Base-by-base conservation (phyloP, 1,140 invertebrate species). In the Drosophila pruinosa region DNA sequence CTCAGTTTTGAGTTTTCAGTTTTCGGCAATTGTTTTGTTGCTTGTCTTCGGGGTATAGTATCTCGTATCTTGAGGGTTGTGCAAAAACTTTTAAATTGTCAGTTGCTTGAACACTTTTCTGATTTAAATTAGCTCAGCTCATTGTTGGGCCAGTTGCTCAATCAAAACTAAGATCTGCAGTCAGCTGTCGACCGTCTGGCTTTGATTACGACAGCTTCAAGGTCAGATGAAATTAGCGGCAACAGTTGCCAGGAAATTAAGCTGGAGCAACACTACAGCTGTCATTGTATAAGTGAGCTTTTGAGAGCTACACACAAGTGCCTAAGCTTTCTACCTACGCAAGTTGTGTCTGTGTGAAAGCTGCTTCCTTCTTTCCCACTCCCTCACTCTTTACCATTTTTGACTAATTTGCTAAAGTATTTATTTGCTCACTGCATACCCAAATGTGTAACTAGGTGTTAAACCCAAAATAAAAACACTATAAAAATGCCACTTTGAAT, bases 41-140 rank as follows among this genome's bases (percentile, higher is more conserved):
- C 12, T 21, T 38, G 17, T 50, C 34, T n/a, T 38, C 21, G 12
- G 12, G 7, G 24, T 36, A 45, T 17, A n/a, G n/a, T n/a, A 17
- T 28, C 8, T 10, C 14, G 6, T 31, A 2, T 76, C 47, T 39
- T 50, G 47, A 50, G 47, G 47, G 47, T 28, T 31, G 26, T 38
- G 63, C 59, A 38, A 15, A 62, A 77, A 67, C 50, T 61, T 75
- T 80, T 41, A 54, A 63, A 56, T 86, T 86, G 82, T 82, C 82
- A 75, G 82, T 75, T 81, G 77, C 56, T 70, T 45, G 71, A 86
- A 86, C 82, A 86, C 78, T 88, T 88, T 86, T 88, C 45, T 82
- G 82, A 88, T 88, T 88, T 82, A 75, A 88, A 88, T 88, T 88
- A 78, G 75, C 82, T 67, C 21, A 39, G 43, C 41, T 82, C 62